Conservation (phyloP, 2,888 invertebrate genomes). For the Venusia cambrica region DNA sequence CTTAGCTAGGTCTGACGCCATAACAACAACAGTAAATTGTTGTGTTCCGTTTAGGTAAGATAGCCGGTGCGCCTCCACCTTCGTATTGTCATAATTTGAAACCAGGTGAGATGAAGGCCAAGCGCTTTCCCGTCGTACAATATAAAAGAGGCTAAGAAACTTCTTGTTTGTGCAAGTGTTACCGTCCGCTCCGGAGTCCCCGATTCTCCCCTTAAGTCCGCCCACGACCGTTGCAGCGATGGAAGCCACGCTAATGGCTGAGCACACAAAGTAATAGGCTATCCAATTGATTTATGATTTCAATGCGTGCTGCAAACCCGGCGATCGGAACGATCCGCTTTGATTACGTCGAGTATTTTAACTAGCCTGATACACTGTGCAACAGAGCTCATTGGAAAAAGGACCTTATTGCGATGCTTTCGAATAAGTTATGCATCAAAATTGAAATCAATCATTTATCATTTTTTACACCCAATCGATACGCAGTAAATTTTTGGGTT, state of each 20-base stretch:
- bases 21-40: too few relatives aligned
- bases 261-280: slow-evolving; percentile 62
- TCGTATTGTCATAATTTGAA: too few relatives aligned
- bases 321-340: slow-evolving; percentile 41
- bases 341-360: slow-evolving; percentile 32
- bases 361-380: slow-evolving; percentile 3
- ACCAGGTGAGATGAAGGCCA: too few relatives aligned
- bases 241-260: slow-evolving; percentile 53
- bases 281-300: slow-evolving; percentile 67
- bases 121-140: too few relatives aligned
- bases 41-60: too few relatives aligned
- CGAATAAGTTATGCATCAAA: not conserved
- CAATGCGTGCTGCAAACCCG: slow-evolving; percentile 47
- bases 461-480: too few relatives aligned
- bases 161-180: too few relatives aligned
- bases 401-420: not conserved
- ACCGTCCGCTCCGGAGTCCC: too few relatives aligned
- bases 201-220: slow-evolving; percentile 14
- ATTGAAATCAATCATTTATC: too few relatives aligned
- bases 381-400: slow-evolving; percentile 1
- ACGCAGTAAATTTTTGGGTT: too few relatives aligned
- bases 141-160: not conserved
- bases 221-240: slow-evolving; percentile 18
- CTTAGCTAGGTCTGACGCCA: too few relatives aligned
- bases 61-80: too few relatives aligned